These are phyloP conservation scores for Champsocephalus gunnari DNA, from an alignment of 2,797 vertebrate genomes.

Conservation along the genomic window DNA sequence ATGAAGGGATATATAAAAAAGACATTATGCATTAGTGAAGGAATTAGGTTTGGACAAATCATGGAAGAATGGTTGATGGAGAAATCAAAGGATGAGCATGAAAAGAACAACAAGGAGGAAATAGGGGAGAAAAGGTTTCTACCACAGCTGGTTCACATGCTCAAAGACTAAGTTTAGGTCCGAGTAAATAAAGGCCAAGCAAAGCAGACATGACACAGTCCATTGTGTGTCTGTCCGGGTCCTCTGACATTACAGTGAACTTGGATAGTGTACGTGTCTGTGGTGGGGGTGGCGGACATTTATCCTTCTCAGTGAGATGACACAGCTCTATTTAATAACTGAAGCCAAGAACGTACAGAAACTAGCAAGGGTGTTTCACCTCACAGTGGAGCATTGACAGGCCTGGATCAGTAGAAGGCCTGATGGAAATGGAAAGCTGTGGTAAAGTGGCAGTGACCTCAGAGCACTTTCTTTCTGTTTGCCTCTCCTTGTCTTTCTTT, in stretches of 20 bases:
- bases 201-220: conserved; percentile 50
- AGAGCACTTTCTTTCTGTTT: conserved; percentile 15
- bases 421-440: conserved; percentile 46
- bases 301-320: conserved; percentile 32
- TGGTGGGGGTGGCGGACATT: conserved; percentile 25
- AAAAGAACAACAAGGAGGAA: conserved; percentile 4
- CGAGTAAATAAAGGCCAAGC: conserved; percentile 38
- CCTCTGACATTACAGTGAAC: conserved; percentile 51
- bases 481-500: conserved; percentile 11
- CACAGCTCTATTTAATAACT: conserved; percentile 42
- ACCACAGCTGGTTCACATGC: conserved; percentile 64
- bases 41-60: conserved; percentile 36
- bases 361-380: conserved; percentile 48
- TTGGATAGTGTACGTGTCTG: conserved; percentile 19
- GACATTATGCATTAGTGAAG: neutral
- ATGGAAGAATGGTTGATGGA: neutral
- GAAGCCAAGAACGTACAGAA: conserved; percentile 41
- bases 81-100: neutral
- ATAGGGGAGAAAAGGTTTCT: conserved; percentile 23
- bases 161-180: conserved; percentile 42
- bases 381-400: conserved; percentile 54
- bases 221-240: conserved; percentile 37
- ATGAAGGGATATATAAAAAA: conserved; percentile 46
- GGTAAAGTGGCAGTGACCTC: conserved; percentile 33
- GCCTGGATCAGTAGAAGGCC: conserved; percentile 17